A percentile compares a stretch with the other conserved stretches of the same genome.
phyloP scores from a whole-genome alignment of 2,113 vertebrate species.

The Syngnathoides biaculeatus region DNA sequence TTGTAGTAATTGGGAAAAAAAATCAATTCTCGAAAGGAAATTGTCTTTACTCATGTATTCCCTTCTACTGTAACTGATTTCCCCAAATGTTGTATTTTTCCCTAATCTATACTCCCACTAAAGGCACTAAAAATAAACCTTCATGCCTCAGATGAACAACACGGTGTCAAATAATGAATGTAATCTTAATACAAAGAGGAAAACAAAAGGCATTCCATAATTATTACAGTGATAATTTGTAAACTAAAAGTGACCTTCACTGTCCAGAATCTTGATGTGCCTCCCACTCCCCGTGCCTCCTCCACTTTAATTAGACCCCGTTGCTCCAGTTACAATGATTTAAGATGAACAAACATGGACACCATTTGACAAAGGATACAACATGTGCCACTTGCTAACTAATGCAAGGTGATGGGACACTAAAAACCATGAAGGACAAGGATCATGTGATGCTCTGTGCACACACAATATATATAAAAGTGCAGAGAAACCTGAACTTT shows the following conservation, averaged over 20 bases:
- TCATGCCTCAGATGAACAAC: conserved; percentile 26
- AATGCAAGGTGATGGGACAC: conserved; percentile 17
- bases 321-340: conserved; percentile 65
- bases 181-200: no score
- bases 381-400: not conserved
- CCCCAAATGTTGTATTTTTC: conserved; percentile 40
- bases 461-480: not conserved
- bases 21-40: not conserved
- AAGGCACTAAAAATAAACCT: conserved; percentile 33
- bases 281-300: not conserved
- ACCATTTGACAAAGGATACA: conserved; percentile 16
- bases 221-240: conserved; percentile 6
- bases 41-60: conserved; percentile 31
- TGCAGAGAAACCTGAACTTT: no score
- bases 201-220: conserved; percentile 7
- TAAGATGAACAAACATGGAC: conserved; percentile 45
- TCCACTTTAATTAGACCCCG: conserved; percentile 61
- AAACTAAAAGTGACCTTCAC: conserved; percentile 54
- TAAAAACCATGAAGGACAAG: no score
- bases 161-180: conserved; percentile 25
- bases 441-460: no score
- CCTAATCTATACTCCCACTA: conserved; percentile 42
- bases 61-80: conserved; percentile 5
- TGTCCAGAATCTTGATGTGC: conserved; percentile 30
- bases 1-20: not conserved